phyloP scores from a whole-genome alignment of 1,140 invertebrate genomes.

The Metopolophium dirhodum region DNA sequence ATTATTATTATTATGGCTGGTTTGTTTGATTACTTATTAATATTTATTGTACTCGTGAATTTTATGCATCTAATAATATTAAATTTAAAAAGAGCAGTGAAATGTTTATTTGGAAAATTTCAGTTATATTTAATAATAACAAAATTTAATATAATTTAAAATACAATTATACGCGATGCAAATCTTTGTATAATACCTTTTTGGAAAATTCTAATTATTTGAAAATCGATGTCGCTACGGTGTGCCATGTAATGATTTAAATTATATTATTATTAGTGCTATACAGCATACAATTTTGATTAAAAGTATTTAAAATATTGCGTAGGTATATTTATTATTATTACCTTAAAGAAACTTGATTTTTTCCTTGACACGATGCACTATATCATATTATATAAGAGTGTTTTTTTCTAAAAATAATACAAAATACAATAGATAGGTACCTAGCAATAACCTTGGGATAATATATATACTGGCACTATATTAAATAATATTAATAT shows the following conservation, averaged over 20 bases:
- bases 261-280: neutral
- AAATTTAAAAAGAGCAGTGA: neutral
- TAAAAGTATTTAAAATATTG: neutral
- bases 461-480: neutral
- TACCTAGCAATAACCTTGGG: neutral
- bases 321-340: neutral
- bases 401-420: neutral
- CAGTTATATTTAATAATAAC: neutral
- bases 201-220: neutral
- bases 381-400: neutral
- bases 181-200: neutral
- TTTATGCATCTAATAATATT: neutral
- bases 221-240: neutral
- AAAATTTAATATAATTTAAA: neutral
- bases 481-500: neutral
- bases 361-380: neutral
- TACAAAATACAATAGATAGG: neutral
- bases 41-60: neutral
- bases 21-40: neutral
- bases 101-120: neutral
- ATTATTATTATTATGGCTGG: neutral
- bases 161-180: neutral
- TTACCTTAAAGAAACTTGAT: neutral
- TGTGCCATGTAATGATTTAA: neutral
- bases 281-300: neutral